phyloP scores from a whole-genome alignment of 1,140 invertebrate genomes.

The Neodiprion virginianus region DNA sequence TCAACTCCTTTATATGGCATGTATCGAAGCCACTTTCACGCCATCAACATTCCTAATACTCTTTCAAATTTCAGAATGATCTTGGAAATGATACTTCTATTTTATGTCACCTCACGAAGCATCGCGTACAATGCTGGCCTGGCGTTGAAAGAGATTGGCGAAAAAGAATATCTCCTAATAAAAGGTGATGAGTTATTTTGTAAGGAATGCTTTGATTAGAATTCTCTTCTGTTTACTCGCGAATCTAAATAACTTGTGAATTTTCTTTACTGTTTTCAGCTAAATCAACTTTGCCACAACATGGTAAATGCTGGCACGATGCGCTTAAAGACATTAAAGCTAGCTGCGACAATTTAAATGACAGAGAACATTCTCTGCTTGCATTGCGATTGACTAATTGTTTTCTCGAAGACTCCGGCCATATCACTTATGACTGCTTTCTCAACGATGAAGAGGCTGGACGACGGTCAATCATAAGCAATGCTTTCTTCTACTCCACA shows the following conservation, averaged over 20 bases:
- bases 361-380: slow-evolving; percentile 67
- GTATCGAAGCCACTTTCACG: too few species aligned
- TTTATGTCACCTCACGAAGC: neutral
- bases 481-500: neutral
- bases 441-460: slow-evolving; percentile 47
- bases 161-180: slow-evolving; percentile 43
- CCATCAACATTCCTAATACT: too few species aligned
- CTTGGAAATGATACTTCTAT: neutral
- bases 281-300: slow-evolving; percentile 60
- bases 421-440: slow-evolving; percentile 63
- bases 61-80: neutral
- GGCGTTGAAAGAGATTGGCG: slow-evolving; percentile 43
- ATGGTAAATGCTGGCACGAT: slow-evolving; percentile 70
- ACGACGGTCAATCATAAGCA: slow-evolving; percentile 37
- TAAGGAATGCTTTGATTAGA: neutral
- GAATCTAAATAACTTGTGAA: slow-evolving; percentile 7
- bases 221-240: neutral
- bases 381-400: slow-evolving; percentile 72
- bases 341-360: slow-evolving; percentile 67
- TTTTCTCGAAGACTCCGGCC: slow-evolving; percentile 69
- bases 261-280: slow-evolving; percentile 31
- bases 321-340: slow-evolving; percentile 63
- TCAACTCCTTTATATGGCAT: too few species aligned
- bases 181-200: slow-evolving; percentile 34
- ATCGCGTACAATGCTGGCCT: slow-evolving; percentile 27